phyloP scores from a whole-genome alignment of 2,888 invertebrate species.

The Caradrina kadenii region DNA sequence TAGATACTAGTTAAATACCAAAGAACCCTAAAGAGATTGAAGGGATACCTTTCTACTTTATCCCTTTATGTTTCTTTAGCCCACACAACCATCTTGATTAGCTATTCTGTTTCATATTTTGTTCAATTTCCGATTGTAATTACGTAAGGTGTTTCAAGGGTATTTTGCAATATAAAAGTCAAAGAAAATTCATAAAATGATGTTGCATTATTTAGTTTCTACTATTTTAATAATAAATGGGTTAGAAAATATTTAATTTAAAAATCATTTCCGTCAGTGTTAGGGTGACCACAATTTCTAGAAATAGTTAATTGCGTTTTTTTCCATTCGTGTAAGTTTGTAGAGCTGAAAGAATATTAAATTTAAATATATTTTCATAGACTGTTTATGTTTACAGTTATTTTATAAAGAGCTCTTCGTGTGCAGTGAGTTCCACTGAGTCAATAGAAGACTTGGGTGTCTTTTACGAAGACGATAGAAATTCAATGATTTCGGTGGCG shows the following conservation, averaged over 20 bases:
- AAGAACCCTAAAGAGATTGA: background rate
- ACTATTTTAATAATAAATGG: constrained; percentile 14
- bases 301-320: background rate
- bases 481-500: constrained; percentile 80
- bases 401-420: constrained; percentile 13
- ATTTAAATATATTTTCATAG: too few relatives aligned
- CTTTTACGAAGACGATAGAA: constrained; percentile 84
- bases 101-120: background rate
- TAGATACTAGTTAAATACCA: too few relatives aligned
- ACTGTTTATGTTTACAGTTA: constrained; percentile 36
- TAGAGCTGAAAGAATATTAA: background rate
- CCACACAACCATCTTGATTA: constrained; percentile 45
- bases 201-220: constrained; percentile 2
- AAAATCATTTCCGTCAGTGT: background rate
- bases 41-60: background rate
- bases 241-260: constrained; percentile 14
- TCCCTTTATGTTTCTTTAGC: background rate
- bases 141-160: background rate
- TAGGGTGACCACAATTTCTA: constrained; percentile 39
- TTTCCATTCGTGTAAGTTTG: background rate
- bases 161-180: background rate
- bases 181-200: background rate
- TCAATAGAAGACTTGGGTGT: constrained; percentile 78
- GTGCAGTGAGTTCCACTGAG: constrained; percentile 64
- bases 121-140: constrained; percentile 16